phyloP scores from a whole-genome alignment of 2,888 invertebrate genomes.

The Ochropleura leucogaster region DNA sequence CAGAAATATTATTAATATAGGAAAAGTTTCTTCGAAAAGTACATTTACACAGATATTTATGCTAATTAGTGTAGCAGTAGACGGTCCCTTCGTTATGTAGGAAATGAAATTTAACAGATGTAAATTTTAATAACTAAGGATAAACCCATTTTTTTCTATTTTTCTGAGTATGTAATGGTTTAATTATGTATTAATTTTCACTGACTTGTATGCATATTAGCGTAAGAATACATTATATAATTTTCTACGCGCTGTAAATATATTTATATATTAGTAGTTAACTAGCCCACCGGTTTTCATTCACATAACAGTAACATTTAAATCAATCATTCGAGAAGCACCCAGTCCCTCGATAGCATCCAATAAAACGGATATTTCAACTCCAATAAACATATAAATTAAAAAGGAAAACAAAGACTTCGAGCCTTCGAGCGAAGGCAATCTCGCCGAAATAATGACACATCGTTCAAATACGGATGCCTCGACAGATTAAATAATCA shows the following conservation, averaged over 20 bases:
- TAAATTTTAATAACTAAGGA: background rate
- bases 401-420: conserved; percentile 41
- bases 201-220: background rate
- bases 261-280: background rate
- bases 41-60: conserved; percentile 17
- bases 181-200: background rate
- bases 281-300: conserved; percentile 11
- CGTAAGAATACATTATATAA: background rate
- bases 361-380: conserved; percentile 49
- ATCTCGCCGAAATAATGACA: conserved; percentile 49
- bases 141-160: background rate
- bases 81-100: background rate
- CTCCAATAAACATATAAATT: conserved; percentile 56
- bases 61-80: conserved; percentile 20
- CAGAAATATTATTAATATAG: conserved; percentile 28
- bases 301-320: conserved; percentile 5
- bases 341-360: conserved; percentile 3
- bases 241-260: background rate
- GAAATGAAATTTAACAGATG: too few species aligned
- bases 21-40: conserved; percentile 19
- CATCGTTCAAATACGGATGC: conserved; percentile 42
- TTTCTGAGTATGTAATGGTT: background rate
- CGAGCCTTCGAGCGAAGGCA: conserved; percentile 17
- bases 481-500: conserved; percentile 56
- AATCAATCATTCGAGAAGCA: conserved; percentile 19